Base-by-base conservation (phyloP, 1,140 invertebrate species). In the Andrena cerasifolii region DNA sequence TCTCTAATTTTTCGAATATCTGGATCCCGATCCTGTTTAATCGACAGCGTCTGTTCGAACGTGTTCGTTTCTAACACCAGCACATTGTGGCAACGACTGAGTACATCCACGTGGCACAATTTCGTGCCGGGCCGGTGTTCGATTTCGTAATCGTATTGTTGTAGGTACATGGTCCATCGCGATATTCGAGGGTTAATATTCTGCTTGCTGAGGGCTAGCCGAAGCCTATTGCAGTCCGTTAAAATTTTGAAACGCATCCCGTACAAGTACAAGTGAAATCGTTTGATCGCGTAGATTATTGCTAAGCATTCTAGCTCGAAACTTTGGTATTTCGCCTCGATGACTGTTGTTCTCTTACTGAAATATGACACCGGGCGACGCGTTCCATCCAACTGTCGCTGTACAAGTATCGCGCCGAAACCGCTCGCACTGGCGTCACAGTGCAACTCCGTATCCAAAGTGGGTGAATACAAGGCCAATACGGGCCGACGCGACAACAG, bases 31-130 rank as follows among this genome's bases (percentile, higher is more conserved):
- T 72, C 24, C 47, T 81, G 74, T 14, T 43, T 18, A 14, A 80
- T 49, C 6, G 58, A n/a, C 16, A 80, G 28, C 0, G n/a, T 71
- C 43, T 67, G 26, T 12, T 80, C 73, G n/a, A 80, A 80, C 0
- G 79, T 54, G 31, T 80, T 77, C 4, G 8, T 28, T 40, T 77
- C 66, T 1, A 74, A 8, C 10, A 74, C 8, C 5, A 74, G 21
- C 4, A 72, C 10, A 2, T 7, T 43, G n/a, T 75, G 59, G 16
- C 36, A 61, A 0, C 59, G 8, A 21, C 36, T 61, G 0, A 61
- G 14, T 5, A 36, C 59, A 12, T 61, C 59, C 1, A 61, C 59
- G 21, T 61, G 36, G 0, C 12, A 1, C 59, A 61, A 10, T 26
- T 7, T 40, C 1, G 8, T 26, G 0, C 21, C 21, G 3, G 33